Evolutionary conservation across 2,888 invertebrate species (phyloP).

Genomic region (Dorcus hopei): DNA sequence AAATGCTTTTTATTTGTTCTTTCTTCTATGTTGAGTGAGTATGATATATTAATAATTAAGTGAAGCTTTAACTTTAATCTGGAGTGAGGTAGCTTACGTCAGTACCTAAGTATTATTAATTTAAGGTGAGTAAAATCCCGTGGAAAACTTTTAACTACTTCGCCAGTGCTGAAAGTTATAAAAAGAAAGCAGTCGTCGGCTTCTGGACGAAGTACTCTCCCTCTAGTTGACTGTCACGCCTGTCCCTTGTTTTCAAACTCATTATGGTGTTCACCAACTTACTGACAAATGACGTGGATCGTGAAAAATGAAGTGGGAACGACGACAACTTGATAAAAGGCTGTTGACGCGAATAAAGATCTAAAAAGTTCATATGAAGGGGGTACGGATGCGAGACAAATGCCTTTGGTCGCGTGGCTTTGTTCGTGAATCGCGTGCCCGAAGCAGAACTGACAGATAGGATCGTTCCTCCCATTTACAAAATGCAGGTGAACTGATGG

Average conservation of each 20-base stretch:
- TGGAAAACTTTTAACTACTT: slow-evolving; percentile 6
- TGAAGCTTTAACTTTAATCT: too few relatives aligned
- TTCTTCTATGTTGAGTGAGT: too few relatives aligned
- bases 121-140: too few relatives aligned
- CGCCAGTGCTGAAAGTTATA: slow-evolving; percentile 1
- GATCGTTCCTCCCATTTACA: not conserved
- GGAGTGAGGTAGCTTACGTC: too few relatives aligned
- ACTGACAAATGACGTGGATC: slow-evolving; percentile 50
- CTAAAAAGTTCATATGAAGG: slow-evolving; percentile 33
- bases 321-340: slow-evolving; percentile 50
- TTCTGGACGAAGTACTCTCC: slow-evolving; percentile 11
- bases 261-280: slow-evolving; percentile 49
- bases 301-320: slow-evolving; percentile 50
- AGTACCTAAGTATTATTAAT: too few relatives aligned
- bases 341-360: slow-evolving; percentile 46
- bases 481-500: slow-evolving; percentile 7
- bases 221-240: slow-evolving; percentile 40
- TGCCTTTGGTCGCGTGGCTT: slow-evolving; percentile 22
- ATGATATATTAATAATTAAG: too few relatives aligned
- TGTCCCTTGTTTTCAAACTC: slow-evolving; percentile 50
- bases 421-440: slow-evolving; percentile 7
- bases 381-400: slow-evolving; percentile 22
- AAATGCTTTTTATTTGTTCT: too few relatives aligned
- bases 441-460: slow-evolving; percentile 1
- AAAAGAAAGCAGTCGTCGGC: slow-evolving; percentile 8